These are phyloP conservation scores for Chesias legatella DNA, from an alignment of 2,888 invertebrate species.

Conservation along the genomic window DNA sequence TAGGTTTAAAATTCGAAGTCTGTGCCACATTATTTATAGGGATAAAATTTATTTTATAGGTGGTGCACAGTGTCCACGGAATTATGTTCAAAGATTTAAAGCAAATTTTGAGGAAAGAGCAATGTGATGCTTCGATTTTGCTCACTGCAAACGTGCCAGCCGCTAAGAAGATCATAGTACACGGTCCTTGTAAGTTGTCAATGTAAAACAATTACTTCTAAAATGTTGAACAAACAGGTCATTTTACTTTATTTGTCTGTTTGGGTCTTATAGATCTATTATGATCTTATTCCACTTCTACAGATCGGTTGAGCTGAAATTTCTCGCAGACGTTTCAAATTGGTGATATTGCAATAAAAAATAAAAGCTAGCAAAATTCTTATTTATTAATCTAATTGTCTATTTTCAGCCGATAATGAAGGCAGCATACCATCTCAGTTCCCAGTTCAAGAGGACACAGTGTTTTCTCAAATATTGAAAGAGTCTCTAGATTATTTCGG, in stretches of 20 bases:
- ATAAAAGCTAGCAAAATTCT: too few species aligned
- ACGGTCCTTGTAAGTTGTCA: conserved; percentile 83
- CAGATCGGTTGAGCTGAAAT: too few species aligned
- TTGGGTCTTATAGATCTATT: too few species aligned
- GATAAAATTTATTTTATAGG: conserved; percentile 71
- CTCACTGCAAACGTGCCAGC: conserved; percentile 99
- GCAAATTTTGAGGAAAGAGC: conserved; percentile 98
- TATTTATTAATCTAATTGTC: not conserved
- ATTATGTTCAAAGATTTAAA: conserved; percentile 99
- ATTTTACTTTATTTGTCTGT: too few species aligned
- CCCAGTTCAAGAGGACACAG: conserved; percentile 98
- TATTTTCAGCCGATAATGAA: conserved; percentile 86
- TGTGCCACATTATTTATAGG: too few species aligned
- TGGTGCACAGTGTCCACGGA: conserved; percentile 98
- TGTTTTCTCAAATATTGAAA: conserved; percentile 95
- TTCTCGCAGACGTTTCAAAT: too few species aligned
- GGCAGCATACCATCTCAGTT: conserved; percentile 99
- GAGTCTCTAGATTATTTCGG: conserved; percentile 98
- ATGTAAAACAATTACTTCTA: not conserved
- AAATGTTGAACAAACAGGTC: not conserved
- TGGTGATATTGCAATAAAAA: too few species aligned
- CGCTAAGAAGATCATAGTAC: conserved; percentile 98
- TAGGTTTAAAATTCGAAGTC: too few species aligned
- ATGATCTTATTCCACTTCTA: too few species aligned
- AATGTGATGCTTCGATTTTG: conserved; percentile 98